Evolutionary conservation across 1,140 invertebrate genomes (phyloP).

Genomic region (Drosophila sturtevanti): DNA sequence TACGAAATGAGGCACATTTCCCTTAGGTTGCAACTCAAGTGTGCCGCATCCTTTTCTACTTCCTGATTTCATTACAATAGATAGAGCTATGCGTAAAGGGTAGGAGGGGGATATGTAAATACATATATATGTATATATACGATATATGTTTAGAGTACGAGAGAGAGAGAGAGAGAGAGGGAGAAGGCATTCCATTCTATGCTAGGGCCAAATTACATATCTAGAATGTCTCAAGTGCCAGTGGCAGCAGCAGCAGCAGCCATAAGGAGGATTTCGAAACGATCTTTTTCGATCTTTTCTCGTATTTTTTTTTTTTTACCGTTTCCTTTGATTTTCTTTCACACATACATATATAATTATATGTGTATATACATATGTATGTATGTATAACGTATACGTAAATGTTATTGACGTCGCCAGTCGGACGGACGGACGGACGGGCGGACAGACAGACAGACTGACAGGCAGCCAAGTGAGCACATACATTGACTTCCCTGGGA

Average conservation of each 20-base stretch:
- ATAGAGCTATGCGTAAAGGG: not conserved
- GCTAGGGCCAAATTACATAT: slow-evolving; percentile 39
- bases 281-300: slow-evolving; percentile 35
- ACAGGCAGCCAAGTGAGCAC: slow-evolving; percentile 26
- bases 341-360: slow-evolving; percentile 7
- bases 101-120: not conserved
- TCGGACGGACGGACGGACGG: slow-evolving; percentile 38
- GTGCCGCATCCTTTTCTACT: slow-evolving; percentile 54
- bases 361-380: not conserved
- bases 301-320: slow-evolving; percentile 4
- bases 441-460: slow-evolving; percentile 38
- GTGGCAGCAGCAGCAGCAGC: slow-evolving; percentile 28
- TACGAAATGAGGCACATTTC: slow-evolving; percentile 48
- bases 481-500: slow-evolving; percentile 10
- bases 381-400: slow-evolving; percentile 38
- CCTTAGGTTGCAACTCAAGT: slow-evolving; percentile 45
- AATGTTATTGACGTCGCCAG: slow-evolving; percentile 77
- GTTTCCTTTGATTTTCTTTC: slow-evolving; percentile 58
- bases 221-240: slow-evolving; percentile 40
- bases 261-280: slow-evolving; percentile 56
- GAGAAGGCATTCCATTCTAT: not conserved
- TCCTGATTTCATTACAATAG: slow-evolving; percentile 21
- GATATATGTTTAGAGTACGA: no score
- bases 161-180: not conserved
- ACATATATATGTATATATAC: not conserved